Base-by-base conservation (phyloP, 2,888 invertebrate species). In the Dasysyrphus tricinctus region DNA sequence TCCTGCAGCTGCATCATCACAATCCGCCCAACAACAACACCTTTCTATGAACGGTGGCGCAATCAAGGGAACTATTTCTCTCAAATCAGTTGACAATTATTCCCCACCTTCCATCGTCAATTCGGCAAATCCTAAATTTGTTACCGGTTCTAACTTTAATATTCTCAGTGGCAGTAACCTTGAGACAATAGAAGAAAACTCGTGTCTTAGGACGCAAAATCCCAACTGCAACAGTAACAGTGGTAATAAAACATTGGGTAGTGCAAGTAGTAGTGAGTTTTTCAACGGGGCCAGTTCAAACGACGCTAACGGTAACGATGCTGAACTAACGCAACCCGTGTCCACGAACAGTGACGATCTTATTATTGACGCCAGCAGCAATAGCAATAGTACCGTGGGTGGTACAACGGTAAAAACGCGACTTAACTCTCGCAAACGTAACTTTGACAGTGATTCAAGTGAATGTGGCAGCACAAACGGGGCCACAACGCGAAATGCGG, bases 391-490 rank as follows among this genome's bases (percentile, higher is more conserved):
- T 76, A 81, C 67, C 51, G 79, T 81, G 6, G 81, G 84, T 34
- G 73, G 65, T 56, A 74, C 63, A 34, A 59, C 72, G 16, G 84
- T 65, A 8, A 85, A 83, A 87, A 80, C 83, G 54, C 69, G 85
- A 72, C 79, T 88, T 78, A 88, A 90, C 24, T 73, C 91, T 8
- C 90, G 92, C 32, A 92, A 92, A 88, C 90, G 93, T 16, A 91
- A 90, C 79, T 93, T 90, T 76, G 92, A 93, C 72, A 88, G 89
- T 90, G 80, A 88, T 73, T 87, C 87, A 16, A 87, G 87, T 80
- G 87, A 87, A 63, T 87, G 88, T 72, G 88, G 88, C 76, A 83
- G 83, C 78, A 89, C 87, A 63, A 89, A 88, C 59, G 83, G 80
- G 29, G 44, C 73, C 61, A 57, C 78, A 72, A 76, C 78, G 65